phyloP scores from a whole-genome alignment of 2,113 vertebrate species.

The Hyla sarda region DNA sequence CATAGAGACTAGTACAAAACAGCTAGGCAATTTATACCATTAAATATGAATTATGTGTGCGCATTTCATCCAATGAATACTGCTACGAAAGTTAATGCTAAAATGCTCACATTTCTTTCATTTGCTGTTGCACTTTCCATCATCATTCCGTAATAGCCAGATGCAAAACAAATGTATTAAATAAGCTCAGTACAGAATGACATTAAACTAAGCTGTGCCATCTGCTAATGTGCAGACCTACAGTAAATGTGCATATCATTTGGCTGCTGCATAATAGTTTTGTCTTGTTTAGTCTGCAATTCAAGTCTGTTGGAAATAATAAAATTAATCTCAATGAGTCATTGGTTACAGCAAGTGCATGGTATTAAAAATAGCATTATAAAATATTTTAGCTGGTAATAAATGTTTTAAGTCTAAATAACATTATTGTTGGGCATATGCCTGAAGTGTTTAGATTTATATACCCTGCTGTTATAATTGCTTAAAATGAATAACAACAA shows the following conservation, averaged over 20 bases:
- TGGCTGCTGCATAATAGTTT: slow-evolving; percentile 36
- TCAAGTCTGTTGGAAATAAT: slow-evolving; percentile 20
- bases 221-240: slow-evolving; percentile 45
- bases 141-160: background rate
- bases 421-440: background rate
- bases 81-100: background rate
- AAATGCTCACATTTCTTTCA: background rate
- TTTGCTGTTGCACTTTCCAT: background rate
- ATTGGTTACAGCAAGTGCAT: background rate
- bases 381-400: background rate
- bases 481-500: background rate
- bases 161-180: slow-evolving; percentile 42
- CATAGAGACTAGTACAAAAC: background rate
- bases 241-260: slow-evolving; percentile 44
- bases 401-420: background rate
- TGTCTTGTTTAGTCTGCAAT: slow-evolving; percentile 48
- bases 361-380: background rate
- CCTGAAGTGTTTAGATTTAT: background rate
- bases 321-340: slow-evolving; percentile 37
- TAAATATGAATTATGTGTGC: background rate
- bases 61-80: background rate
- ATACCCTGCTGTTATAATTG: background rate
- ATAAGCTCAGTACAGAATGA: slow-evolving; percentile 15
- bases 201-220: slow-evolving; percentile 40
- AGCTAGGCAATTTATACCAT: background rate